Base-by-base conservation (phyloP, 2,888 invertebrate genomes). In the Plusia festucae region DNA sequence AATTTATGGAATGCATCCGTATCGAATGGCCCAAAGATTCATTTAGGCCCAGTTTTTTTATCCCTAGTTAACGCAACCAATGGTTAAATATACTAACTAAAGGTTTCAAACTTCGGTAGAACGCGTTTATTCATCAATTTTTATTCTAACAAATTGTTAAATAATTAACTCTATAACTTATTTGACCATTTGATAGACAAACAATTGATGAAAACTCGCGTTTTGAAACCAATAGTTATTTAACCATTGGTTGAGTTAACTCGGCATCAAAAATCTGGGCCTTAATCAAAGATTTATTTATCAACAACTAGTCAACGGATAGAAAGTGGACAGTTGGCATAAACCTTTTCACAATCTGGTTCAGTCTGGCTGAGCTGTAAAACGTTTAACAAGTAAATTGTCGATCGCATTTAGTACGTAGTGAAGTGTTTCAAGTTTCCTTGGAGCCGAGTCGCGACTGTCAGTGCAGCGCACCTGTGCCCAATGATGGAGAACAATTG, bases 401-500 rank as follows among this genome's bases (percentile, higher is more conserved):
- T 53, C 63, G 60, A 71, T 69, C 68, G 70, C 68, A 75, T 75
- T 74, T 40, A 68, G 71, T 69, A 60, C 40, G 40, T 40, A 70
- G 62, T 56, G 67, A 71, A 58, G 60, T 60, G 62, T 69, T 63
- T 62, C 82, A 76, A 76, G 80, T 80, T 80, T 80, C 80, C 77
- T 67, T 76, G 65, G 69, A 76, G 71, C 78, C 71, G n/a, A 40
- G 40, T 40, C 40, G 40, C 40, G 65, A 70, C 53, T 68, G 52
- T 73, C 65, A 76, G 79, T 82, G 77, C 82, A 64, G 86, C 89
- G 90, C 93, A 93, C 93, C 93, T 93, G 95, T 85, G 86, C 62
- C 83, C 92, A 93, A 88, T 93, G 92, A 93, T 89, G 91, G 86
- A 88, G 93, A 94, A 95, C 94, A 94, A 93, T 93, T 90, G 93